Evolutionary conservation across 2,888 invertebrate genomes (phyloP).

Genomic region (Incurvaria masculella): DNA sequence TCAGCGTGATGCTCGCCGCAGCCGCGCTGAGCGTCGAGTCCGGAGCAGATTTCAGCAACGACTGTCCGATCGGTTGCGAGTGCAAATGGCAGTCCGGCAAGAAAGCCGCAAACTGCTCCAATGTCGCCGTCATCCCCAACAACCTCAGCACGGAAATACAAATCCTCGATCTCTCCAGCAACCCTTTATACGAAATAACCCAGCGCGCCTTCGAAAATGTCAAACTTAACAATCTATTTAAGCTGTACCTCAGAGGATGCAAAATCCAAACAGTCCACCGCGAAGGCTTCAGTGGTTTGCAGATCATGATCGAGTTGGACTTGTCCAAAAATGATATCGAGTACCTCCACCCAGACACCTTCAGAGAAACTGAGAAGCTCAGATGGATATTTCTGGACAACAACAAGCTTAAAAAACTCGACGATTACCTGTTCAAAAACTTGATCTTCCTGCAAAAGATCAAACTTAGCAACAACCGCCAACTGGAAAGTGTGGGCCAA

Average conservation of each 20-base stretch:
- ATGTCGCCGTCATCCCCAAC: constrained; percentile 65
- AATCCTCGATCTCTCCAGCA: constrained; percentile 69
- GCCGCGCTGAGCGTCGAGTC: constrained; percentile 23
- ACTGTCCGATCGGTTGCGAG: constrained; percentile 67
- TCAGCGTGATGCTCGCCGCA: background rate
- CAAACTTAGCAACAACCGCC: constrained; percentile 71
- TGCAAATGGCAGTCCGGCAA: constrained; percentile 86
- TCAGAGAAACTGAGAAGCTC: constrained; percentile 66
- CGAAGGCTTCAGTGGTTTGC: constrained; percentile 71
- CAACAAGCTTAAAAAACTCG: constrained; percentile 70
- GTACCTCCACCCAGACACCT: constrained; percentile 64
- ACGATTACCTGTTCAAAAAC: constrained; percentile 73
- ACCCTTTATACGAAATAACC: constrained; percentile 63
- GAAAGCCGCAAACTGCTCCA: constrained; percentile 77
- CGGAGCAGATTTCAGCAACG: constrained; percentile 51
- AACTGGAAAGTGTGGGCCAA: constrained; percentile 65
- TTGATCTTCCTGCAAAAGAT: constrained; percentile 72
- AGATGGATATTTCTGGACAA: constrained; percentile 70
- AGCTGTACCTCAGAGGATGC: constrained; percentile 72
- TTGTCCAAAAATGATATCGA: constrained; percentile 71
- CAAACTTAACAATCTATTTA: constrained; percentile 76
- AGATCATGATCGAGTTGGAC: constrained; percentile 79
- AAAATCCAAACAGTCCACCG: constrained; percentile 68
- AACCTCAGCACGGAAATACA: constrained; percentile 70
- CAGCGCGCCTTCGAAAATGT: constrained; percentile 67